These are phyloP conservation scores for Iguana delicatissima DNA, from an alignment of 2,797 vertebrate species.

Conservation along the genomic window DNA sequence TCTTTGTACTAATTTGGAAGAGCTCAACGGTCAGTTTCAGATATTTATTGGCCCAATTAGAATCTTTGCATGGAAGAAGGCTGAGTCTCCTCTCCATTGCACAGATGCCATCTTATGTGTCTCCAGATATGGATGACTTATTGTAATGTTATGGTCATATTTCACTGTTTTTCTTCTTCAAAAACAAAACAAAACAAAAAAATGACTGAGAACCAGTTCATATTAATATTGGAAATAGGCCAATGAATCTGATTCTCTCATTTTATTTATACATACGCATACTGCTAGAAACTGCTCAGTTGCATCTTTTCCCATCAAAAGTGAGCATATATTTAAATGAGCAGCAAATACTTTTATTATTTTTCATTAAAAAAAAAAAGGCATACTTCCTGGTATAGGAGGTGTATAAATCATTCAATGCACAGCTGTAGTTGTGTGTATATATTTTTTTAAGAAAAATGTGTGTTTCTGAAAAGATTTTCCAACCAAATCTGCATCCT, in stretches of 20 bases:
- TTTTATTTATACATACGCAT: neutral
- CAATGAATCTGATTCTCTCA: neutral
- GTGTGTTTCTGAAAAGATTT: neutral
- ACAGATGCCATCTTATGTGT: neutral
- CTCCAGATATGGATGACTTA: neutral
- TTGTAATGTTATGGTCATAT: neutral
- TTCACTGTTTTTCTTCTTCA: neutral
- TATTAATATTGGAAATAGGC: neutral
- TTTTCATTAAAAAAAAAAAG: neutral
- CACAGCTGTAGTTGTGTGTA: neutral
- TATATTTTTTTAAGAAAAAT: neutral
- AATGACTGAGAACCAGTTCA: neutral
- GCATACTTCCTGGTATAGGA: neutral
- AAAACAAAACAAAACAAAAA: fast-evolving
- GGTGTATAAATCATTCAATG: neutral
- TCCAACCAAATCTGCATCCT: neutral
- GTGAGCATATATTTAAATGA: neutral
- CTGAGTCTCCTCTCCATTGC: too few relatives aligned
- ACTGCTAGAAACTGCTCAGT: neutral
- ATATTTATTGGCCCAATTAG: neutral
- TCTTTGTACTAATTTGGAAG: too few relatives aligned
- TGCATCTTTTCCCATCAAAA: neutral
- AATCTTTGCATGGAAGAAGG: neutral
- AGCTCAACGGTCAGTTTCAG: neutral
- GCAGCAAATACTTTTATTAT: neutral